Conservation (phyloP, 2,113 vertebrate species). For the Etheostoma cragini region DNA sequence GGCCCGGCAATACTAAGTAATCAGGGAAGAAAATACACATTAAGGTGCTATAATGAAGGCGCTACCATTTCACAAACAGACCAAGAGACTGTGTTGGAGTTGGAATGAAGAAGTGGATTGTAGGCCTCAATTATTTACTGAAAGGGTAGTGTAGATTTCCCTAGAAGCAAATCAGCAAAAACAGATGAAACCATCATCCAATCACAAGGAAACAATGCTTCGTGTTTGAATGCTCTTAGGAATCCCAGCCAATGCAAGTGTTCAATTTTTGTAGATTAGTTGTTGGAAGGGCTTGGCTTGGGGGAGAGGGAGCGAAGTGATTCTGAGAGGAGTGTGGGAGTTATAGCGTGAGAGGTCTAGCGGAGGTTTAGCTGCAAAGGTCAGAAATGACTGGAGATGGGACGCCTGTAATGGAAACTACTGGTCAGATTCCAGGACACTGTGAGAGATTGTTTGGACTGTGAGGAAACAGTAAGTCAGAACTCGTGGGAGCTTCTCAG, state of each 20-base stretch:
- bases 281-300: neutral
- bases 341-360: conserved; percentile 30
- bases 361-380: conserved; percentile 43
- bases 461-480: conserved; percentile 43
- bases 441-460: conserved; percentile 50
- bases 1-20: conserved; percentile 31
- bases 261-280: conserved; percentile 2
- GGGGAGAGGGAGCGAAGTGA: neutral
- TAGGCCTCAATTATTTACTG: conserved; percentile 21
- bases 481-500: conserved; percentile 47
- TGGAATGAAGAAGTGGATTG: conserved; percentile 32
- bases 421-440: conserved; percentile 60
- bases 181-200: neutral
- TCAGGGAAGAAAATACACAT: conserved; percentile 50
- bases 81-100: conserved; percentile 31
- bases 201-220: conserved; percentile 5
- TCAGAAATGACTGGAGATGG: conserved; percentile 40
- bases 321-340: conserved; percentile 31
- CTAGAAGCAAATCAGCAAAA: conserved; percentile 28
- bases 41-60: conserved; percentile 66
- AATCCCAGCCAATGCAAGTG: conserved; percentile 24
- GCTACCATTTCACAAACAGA: conserved; percentile 59
- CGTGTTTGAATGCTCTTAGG: conserved; percentile 39
- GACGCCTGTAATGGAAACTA: conserved; percentile 54
- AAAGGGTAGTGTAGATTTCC: conserved; percentile 8